Base-by-base conservation (phyloP, 1,140 invertebrate genomes). In the Trinorchestia longiramus region DNA sequence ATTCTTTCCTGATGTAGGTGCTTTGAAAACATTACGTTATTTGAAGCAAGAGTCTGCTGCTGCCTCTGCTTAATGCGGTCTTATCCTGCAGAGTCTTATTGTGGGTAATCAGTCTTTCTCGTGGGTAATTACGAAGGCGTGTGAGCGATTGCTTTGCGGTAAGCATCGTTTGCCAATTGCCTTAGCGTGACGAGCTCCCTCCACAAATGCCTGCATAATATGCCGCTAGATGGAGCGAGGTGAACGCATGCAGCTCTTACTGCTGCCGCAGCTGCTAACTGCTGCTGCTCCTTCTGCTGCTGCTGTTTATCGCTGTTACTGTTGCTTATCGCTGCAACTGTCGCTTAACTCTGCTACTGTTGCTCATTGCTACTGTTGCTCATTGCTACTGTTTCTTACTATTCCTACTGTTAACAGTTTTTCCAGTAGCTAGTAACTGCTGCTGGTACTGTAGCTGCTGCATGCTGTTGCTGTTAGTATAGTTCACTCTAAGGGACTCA, bases 81-180 rank as follows among this genome's bases (percentile, higher is more conserved):
- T 45, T 40, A n/a, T 47, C 40, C 92, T 94, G 92, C 92, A 40
- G 43, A 94, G 43, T 94, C 92, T 94, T 47, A 47, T 94, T 94
- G 92, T 43, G 92, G 44, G 92, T 94, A 94, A 94, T 94, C 92
- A 94, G 92, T 94, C 92, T 94, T 94, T 94, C 92, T 94, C 17
- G 92, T 94, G 36, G 92, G 92, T 94, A 94, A 94, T 94, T 94
- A 94, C 41, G 44, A 43, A 47, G 44, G 92, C 92, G 92, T 94
- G 92, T 94, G 92, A 94, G 92, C 92, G 92, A 94, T 94, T 94
- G 92, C 92, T 36, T 94, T 94, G 92, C 92, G 92, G 92, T 94
- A 94, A 94, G 92, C 92, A 94, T 47, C 43, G 92, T 94, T 94
- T 94, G 92, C 92, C 92, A 47, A 94, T 94, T 94, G 92, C 92